phyloP scores from a whole-genome alignment of 2,888 invertebrate species.

The Hemistola chrysoprasaria region DNA sequence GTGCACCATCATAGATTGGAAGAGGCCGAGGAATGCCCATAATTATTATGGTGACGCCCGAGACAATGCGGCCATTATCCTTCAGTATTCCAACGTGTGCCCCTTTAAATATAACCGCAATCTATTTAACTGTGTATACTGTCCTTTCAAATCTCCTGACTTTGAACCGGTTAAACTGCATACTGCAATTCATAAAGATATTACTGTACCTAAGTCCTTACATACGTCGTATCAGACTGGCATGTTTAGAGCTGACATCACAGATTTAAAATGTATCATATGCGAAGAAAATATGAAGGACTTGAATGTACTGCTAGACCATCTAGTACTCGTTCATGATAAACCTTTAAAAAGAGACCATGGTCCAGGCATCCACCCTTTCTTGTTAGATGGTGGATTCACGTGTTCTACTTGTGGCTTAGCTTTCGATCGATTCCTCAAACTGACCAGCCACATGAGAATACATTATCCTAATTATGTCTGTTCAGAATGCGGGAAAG shows the following conservation, averaged over 20 bases:
- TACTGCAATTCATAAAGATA: not conserved
- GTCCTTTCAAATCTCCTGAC: slow-evolving; percentile 6
- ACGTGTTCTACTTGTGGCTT: slow-evolving; percentile 10
- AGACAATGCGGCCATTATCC: slow-evolving; percentile 7
- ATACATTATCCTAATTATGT: slow-evolving; percentile 49
- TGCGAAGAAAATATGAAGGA: slow-evolving; percentile 8
- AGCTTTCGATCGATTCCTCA: slow-evolving; percentile 1
- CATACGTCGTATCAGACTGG: not conserved
- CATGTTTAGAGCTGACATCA: slow-evolving; percentile 14
- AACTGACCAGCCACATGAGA: slow-evolving; percentile 48
- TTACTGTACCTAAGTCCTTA: not conserved
- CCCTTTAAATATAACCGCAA: slow-evolving; percentile 4
- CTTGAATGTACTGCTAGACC: slow-evolving; percentile 10
- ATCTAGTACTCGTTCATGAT: slow-evolving; percentile 14
- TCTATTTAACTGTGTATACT: slow-evolving; percentile 5
- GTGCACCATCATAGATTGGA: too few relatives aligned
- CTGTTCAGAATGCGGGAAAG: slow-evolving; percentile 43
- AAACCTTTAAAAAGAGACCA: slow-evolving; percentile 8
- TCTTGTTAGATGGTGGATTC: slow-evolving; percentile 10
- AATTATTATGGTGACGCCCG: slow-evolving; percentile 1
- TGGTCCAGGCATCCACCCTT: slow-evolving; percentile 15
- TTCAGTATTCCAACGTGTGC: slow-evolving; percentile 7
- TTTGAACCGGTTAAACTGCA: slow-evolving; percentile 2
- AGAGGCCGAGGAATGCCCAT: too few relatives aligned
- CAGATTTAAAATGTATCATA: slow-evolving; percentile 19